phyloP scores from a whole-genome alignment of 2,113 vertebrate genomes.

The Clupea harengus region DNA sequence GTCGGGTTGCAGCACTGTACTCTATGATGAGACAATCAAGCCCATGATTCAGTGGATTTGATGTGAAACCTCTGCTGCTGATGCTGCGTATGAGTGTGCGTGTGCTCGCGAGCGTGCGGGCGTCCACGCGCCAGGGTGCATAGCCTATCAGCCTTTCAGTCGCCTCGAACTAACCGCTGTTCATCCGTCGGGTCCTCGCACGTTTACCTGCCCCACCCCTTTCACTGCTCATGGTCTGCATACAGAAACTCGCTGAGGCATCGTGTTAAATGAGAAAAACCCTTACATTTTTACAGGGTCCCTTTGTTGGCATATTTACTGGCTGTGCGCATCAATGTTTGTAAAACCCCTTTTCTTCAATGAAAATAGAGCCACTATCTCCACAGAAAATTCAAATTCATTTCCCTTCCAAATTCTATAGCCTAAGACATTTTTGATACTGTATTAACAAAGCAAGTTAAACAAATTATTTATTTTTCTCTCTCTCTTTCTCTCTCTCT shows the following conservation, averaged over 20 bases:
- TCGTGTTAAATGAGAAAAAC: neutral
- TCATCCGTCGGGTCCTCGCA: neutral
- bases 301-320: neutral
- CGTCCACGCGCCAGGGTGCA: neutral
- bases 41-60: neutral
- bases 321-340: neutral
- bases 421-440: neutral
- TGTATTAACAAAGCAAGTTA: too few species aligned
- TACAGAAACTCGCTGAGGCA: neutral
- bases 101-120: constrained; percentile 15
- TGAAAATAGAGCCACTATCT: neutral
- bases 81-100: neutral
- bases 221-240: neutral
- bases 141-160: constrained; percentile 5
- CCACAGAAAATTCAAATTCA: neutral
- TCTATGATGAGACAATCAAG: neutral
- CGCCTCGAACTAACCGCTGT: neutral
- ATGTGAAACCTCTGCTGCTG: constrained; percentile 27
- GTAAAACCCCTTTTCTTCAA: neutral
- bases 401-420: neutral
- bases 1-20: neutral
- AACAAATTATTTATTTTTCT: neutral
- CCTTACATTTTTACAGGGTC: neutral
- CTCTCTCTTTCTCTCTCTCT: too few species aligned
- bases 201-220: constrained; percentile 13